Evolutionary conservation across 2,113 vertebrate species (phyloP), one percentile per base, ranked within the genome.

Genomic region (Telmatochromis sp.): DNA sequence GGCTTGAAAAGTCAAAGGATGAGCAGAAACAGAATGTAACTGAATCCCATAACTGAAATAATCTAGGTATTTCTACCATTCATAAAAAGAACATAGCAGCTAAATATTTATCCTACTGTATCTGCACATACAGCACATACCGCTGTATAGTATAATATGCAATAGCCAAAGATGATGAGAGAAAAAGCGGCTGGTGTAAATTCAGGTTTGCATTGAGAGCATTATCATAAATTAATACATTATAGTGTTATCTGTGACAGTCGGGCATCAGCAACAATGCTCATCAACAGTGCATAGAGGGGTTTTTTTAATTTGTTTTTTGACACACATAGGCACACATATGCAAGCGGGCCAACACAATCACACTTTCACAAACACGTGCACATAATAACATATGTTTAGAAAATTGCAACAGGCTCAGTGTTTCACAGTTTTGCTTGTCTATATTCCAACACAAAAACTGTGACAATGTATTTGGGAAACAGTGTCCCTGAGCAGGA

Each of bases 391-490:
- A 75, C 91, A 91, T 94, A 94, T 92, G 92, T 83, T 93, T 75
- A 86, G 42, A 84, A 84, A 87, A 94, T 55, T 79, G 51, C 81
- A 88, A n/a, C 19, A 4, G 65, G 42, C 89, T 89, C 70, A 84
- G 19, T 75, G 65, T 92, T 94, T 94, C 92, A 95, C 92, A 92
- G 83, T 91, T 92, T 90, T 88, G 53, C 40, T 89, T 92, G 87
- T 92, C 89, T 82, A 65, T 91, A 85, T 91, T 92, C 84, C 90
- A 95, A 90, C 68, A 90, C 49, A 86, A 84, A 92, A 89, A 89
- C 87, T 92, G 91, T 93, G 86, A 94, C 85, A 89, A 68, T 81
- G 68, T 85, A 83, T 90, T 83, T 51, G 35, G 80, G 83, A 88
- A 90, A 89, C 53, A 70, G 63, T 73, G 81, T 86, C 83, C 84